These are phyloP conservation scores for Amblyjoppa fuscipennis DNA, from an alignment of 2,888 invertebrate species.

Conservation along the genomic window DNA sequence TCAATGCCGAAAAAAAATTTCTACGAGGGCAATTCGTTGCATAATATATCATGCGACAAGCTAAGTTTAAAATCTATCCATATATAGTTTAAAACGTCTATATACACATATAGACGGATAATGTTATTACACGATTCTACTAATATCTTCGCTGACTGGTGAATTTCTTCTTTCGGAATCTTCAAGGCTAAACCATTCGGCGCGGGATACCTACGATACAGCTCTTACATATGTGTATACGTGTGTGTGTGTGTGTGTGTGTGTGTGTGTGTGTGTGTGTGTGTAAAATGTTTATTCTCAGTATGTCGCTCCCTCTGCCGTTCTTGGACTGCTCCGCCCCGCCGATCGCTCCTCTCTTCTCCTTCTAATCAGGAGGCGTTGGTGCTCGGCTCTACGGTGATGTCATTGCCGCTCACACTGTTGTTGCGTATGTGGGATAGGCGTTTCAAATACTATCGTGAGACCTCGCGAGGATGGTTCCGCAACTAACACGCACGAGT, in stretches of 20 bases:
- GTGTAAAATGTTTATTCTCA: constrained; percentile 41
- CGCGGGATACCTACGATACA: constrained; percentile 22
- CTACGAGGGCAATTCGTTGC: background rate
- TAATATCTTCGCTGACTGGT: constrained; percentile 42
- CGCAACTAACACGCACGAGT: constrained; percentile 1
- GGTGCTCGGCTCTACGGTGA: constrained; percentile 53
- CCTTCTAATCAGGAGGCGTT: constrained; percentile 43
- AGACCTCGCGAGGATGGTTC: constrained; percentile 17
- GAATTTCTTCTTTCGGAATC: constrained; percentile 62
- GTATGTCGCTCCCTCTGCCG: constrained; percentile 52
- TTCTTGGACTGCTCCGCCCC: constrained; percentile 50
- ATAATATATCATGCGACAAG: background rate
- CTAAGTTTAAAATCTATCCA: background rate
- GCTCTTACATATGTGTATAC: background rate
- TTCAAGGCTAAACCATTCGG: constrained; percentile 73
- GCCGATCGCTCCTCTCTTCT: constrained; percentile 51
- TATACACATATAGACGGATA: constrained; percentile 8
- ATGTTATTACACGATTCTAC: background rate
- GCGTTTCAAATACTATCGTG: constrained; percentile 22
- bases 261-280: background rate
- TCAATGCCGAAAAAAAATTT: too few species aligned
- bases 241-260: background rate
- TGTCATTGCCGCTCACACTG: constrained; percentile 56
- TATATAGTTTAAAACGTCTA: too few species aligned
- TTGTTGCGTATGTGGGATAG: constrained; percentile 11